A percentile compares a stretch with the other conserved stretches of the same genome.
phyloP scores from a whole-genome alignment of 2,113 vertebrate genomes.

The Gila orcuttii region DNA sequence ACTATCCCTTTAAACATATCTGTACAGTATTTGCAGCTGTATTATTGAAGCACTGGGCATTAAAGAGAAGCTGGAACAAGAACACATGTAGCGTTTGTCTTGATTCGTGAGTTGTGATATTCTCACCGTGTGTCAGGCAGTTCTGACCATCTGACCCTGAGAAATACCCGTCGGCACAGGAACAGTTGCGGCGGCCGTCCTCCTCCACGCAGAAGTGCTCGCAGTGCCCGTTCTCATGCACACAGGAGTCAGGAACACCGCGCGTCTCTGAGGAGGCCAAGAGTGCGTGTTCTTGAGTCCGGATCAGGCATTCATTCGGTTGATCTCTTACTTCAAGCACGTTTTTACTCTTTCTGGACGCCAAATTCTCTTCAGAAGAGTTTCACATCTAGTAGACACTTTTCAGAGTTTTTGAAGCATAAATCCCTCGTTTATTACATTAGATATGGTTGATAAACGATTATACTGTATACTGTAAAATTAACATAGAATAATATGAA shows the following conservation, averaged over 20 bases:
- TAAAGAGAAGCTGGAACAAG: too few relatives aligned
- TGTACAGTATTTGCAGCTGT: too few relatives aligned
- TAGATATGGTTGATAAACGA: background rate
- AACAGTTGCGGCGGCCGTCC: conserved; percentile 58
- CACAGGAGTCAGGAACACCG: conserved; percentile 58
- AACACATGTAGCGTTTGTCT: too few relatives aligned
- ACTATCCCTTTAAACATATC: too few relatives aligned
- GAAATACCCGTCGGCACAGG: conserved; percentile 72
- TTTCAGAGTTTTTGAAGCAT: background rate
- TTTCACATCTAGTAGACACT: background rate
- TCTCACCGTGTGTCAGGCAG: conserved; percentile 65
- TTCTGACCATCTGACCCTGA: conserved; percentile 58
- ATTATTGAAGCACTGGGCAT: too few relatives aligned
- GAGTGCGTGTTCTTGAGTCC: background rate
- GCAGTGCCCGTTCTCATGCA: conserved; percentile 73
- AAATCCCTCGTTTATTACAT: background rate
- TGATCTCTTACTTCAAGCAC: background rate
- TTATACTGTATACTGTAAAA: background rate
- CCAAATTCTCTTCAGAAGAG: background rate
- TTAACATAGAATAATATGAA: background rate
- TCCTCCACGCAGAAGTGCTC: conserved; percentile 74
- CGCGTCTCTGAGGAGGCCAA: conserved; percentile 52
- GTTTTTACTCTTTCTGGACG: background rate
- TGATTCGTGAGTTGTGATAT: background rate
- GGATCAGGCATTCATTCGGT: background rate